Conservation (phyloP, 2,113 vertebrate species). For the Camelus bactrianus region DNA sequence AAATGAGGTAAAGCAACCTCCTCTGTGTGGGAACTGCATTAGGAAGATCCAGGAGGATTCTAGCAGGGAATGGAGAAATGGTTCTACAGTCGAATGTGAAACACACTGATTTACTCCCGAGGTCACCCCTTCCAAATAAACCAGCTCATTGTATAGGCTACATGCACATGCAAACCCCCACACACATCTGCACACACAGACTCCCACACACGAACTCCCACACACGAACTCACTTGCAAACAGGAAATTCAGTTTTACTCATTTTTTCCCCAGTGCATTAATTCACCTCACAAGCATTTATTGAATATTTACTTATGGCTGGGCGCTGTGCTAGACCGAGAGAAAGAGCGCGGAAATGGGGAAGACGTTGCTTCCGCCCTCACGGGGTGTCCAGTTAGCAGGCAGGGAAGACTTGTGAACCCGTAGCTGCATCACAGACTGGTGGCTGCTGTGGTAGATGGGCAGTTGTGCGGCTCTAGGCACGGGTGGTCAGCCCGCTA, state of each 20-base stretch:
- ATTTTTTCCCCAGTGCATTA: neutral
- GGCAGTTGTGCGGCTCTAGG: neutral
- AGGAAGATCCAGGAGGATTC: neutral
- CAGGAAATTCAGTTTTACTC: neutral
- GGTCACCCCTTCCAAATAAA: neutral
- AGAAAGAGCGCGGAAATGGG: neutral
- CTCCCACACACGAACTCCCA: neutral
- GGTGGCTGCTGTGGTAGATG: neutral
- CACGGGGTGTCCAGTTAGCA: neutral
- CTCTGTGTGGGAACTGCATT: neutral
- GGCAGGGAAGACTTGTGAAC: too few relatives aligned
- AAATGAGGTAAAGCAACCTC: neutral
- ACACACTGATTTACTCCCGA: neutral
- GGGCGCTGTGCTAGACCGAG: neutral
- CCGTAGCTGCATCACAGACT: fast-evolving
- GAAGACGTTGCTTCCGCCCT: neutral
- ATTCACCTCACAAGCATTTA: neutral
- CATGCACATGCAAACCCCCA: neutral
- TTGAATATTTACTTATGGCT: neutral
- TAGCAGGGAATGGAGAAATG: neutral
- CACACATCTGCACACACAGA: neutral
- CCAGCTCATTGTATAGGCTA: neutral
- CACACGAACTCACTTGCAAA: neutral
- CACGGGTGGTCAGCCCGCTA: neutral
- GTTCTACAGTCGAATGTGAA: neutral